A percentile compares a stretch with the other conserved stretches of the same genome.
Conservation (phyloP, 1,140 invertebrate species). For the Zaprionus inermis region DNA sequence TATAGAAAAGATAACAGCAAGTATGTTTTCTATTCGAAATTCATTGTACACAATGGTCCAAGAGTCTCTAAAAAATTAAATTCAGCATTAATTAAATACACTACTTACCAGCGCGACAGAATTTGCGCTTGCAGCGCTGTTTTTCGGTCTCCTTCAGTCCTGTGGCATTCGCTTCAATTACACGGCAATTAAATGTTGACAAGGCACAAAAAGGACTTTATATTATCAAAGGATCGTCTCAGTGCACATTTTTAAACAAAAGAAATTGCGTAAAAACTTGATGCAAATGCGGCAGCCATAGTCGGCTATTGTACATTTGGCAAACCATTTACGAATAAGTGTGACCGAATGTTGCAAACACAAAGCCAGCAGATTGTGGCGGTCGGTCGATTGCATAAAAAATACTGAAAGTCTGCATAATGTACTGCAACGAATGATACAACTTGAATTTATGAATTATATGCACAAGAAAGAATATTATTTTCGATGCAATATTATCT, state of each 20-base stretch:
- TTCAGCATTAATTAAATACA: slow-evolving; percentile 3
- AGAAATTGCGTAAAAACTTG: neutral
- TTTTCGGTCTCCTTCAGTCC: slow-evolving; percentile 23
- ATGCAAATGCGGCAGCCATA: slow-evolving; percentile 5
- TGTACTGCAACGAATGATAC: neutral
- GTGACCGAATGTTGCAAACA: slow-evolving; percentile 13
- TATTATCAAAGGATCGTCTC: neutral
- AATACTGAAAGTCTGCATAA: neutral
- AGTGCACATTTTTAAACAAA: slow-evolving; percentile 20
- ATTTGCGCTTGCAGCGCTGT: slow-evolving; percentile 32
- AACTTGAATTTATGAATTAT: neutral
- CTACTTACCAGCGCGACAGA: slow-evolving; percentile 29
- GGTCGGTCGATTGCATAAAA: slow-evolving; percentile 1
- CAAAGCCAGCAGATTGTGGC: neutral
- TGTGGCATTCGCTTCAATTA: neutral
- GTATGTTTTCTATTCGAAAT: neutral
- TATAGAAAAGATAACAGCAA: slow-evolving; percentile 5
- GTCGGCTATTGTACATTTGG: slow-evolving; percentile 46
- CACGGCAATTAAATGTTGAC: neutral
- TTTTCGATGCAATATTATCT: no score
- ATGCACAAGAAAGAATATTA: no score
- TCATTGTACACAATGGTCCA: neutral
- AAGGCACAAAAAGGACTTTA: slow-evolving; percentile 1
- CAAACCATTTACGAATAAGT: slow-evolving; percentile 26
- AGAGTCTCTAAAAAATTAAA: neutral